Evolutionary conservation across 2,888 invertebrate species (phyloP).

Genomic region (Agrotis puta): DNA sequence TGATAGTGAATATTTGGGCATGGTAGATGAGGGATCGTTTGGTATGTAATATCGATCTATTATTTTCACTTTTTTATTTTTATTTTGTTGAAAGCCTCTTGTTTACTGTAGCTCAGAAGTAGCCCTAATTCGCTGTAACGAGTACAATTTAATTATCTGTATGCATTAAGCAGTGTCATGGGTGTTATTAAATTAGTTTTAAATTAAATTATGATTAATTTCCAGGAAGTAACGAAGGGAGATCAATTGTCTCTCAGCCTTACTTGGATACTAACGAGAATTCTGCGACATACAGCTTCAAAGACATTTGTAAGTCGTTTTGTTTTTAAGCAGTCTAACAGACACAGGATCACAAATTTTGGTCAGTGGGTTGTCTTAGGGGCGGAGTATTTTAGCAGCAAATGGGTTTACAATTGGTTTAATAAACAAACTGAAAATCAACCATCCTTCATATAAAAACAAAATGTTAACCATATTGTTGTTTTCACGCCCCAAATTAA

Average conservation of each 20-base stretch:
- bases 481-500: not conserved
- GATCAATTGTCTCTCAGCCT: conserved; percentile 90
- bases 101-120: conserved; percentile 55
- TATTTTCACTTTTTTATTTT: conserved; percentile 12
- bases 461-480: not conserved
- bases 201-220: conserved; percentile 81
- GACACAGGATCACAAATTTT: not conserved
- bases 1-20: conserved; percentile 86
- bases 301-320: conserved; percentile 83
- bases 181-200: conserved; percentile 65
- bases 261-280: conserved; percentile 90
- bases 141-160: conserved; percentile 73
- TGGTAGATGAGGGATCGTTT: conserved; percentile 85
- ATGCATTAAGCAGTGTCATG: conserved; percentile 45
- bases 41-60: conserved; percentile 75
- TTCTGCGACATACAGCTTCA: conserved; percentile 79
- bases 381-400: too few relatives aligned
- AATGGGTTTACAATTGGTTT: not conserved
- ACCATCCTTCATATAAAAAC: not conserved
- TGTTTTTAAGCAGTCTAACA: conserved; percentile 51
- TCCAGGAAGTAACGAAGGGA: conserved; percentile 86
- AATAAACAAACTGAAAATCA: not conserved
- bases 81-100: conserved; percentile 27
- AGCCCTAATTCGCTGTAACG: conserved; percentile 49
- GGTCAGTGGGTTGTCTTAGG: too few relatives aligned